phyloP scores from a whole-genome alignment of 30 jellyfish, hydroid and myxozoan genomes.

The Hydractinia symbiolongicarpus region DNA sequence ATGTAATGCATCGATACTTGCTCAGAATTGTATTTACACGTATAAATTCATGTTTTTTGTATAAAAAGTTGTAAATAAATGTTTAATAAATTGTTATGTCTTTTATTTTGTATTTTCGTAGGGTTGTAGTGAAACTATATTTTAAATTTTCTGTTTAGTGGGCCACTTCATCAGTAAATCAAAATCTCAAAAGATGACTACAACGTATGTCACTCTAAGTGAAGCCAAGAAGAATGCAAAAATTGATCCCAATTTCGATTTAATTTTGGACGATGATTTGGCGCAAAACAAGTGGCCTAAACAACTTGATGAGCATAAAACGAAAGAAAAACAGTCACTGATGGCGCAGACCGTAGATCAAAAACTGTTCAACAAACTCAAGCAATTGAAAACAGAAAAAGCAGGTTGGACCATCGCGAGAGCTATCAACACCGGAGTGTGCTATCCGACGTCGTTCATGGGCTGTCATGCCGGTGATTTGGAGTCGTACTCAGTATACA shows the following conservation, averaged over 20 bases:
- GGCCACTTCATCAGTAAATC: no score
- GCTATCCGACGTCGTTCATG: not conserved
- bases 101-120: no score
- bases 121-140: no score
- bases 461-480: conserved; percentile 31
- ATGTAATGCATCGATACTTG: no score
- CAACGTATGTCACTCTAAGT: not conserved
- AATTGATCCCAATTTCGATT: conserved; percentile 17
- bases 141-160: no score
- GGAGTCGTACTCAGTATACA: not conserved
- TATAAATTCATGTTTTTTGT: no score
- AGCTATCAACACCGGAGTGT: conserved; percentile 23
- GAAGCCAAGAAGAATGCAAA: not conserved
- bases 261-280: conserved; percentile 22
- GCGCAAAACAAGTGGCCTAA: conserved; percentile 15
- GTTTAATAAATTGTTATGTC: no score
- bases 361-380: conserved; percentile 1
- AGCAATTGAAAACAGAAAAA: conserved; percentile 8
- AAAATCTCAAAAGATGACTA: not conserved
- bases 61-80: no score
- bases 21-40: no score
- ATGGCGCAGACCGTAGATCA: conserved; percentile 11
- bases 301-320: conserved; percentile 7
- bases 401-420: conserved; percentile 19
- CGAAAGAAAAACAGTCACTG: not conserved